Evolutionary conservation across 2,797 vertebrate species (phyloP).

Genomic region (Scolopax rusticola): DNA sequence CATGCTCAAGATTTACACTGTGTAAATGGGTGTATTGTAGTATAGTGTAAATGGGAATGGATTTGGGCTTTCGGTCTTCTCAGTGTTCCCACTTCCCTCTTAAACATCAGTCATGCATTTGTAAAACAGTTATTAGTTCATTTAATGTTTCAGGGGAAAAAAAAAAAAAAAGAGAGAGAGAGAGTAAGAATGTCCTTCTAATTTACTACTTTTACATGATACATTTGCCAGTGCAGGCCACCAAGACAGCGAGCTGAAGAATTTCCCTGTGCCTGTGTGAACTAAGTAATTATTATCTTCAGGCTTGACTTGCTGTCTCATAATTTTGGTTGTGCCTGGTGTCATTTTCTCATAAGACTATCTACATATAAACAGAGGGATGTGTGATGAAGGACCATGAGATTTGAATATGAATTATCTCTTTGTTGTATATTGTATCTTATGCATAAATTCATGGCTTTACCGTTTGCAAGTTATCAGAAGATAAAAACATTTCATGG

Average conservation of each 20-base stretch:
- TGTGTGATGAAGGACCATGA: slow-evolving; percentile 53
- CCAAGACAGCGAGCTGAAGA: slow-evolving; percentile 8
- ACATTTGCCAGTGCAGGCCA: not conserved
- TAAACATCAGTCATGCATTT: not conserved
- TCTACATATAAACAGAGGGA: slow-evolving; percentile 67
- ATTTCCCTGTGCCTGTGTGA: slow-evolving; percentile 25
- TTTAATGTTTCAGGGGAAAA: not conserved
- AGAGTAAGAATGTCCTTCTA: not conserved
- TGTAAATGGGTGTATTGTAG: no score
- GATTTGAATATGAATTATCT: slow-evolving; percentile 65
- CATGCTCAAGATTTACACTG: not conserved
- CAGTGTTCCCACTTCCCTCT: not conserved
- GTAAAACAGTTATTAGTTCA: not conserved
- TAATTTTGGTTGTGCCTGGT: slow-evolving; percentile 58
- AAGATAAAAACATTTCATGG: slow-evolving; percentile 74
- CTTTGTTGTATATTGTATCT: slow-evolving; percentile 61
- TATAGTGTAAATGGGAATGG: not conserved
- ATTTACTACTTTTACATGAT: slow-evolving; percentile 13
- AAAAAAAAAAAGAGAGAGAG: not conserved
- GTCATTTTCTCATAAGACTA: slow-evolving; percentile 64
- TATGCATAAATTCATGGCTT: slow-evolving; percentile 53
- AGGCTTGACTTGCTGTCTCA: slow-evolving; percentile 54
- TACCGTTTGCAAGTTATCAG: slow-evolving; percentile 50
- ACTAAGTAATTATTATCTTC: slow-evolving; percentile 58
- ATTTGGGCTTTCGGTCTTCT: not conserved